Conservation (phyloP, 2,888 invertebrate species). For the Philonicus albiceps region DNA sequence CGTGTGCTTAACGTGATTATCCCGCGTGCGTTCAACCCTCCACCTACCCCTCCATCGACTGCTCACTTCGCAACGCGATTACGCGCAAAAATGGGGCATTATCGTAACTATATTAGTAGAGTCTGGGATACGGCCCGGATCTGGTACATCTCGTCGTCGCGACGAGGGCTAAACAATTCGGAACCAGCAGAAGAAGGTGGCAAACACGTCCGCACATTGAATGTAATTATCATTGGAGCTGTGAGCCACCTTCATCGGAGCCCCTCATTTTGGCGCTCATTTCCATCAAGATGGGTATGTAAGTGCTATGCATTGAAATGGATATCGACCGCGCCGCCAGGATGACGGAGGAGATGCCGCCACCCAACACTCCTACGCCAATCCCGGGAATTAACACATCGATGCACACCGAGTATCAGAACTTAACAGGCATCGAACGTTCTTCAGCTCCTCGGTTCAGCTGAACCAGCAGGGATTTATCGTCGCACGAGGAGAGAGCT, state of each 20-base stretch:
- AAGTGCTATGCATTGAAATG: conserved; percentile 11
- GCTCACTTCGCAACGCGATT: conserved; percentile 12
- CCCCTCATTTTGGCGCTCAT: background rate
- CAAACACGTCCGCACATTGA: background rate
- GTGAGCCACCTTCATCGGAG: background rate
- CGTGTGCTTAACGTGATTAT: conserved; percentile 5
- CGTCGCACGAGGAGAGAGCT: background rate
- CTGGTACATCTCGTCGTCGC: background rate
- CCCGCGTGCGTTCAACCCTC: conserved; percentile 1
- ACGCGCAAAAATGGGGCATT: conserved; percentile 18
- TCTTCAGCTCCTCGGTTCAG: background rate
- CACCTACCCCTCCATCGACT: too few relatives aligned
- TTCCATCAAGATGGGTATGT: conserved; percentile 6
- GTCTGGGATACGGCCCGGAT: background rate
- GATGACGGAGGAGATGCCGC: background rate
- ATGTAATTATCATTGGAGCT: conserved; percentile 17
- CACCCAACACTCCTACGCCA: background rate
- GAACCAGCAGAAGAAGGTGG: background rate
- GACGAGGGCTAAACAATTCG: background rate
- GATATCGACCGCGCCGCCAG: background rate
- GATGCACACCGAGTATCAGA: conserved; percentile 9
- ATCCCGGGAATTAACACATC: conserved; percentile 19
- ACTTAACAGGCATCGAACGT: background rate
- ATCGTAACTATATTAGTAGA: conserved; percentile 21
- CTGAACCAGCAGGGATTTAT: background rate